Evolutionary conservation across 2,797 vertebrate species (phyloP).

Genomic region (Loriculus beryllinus): DNA sequence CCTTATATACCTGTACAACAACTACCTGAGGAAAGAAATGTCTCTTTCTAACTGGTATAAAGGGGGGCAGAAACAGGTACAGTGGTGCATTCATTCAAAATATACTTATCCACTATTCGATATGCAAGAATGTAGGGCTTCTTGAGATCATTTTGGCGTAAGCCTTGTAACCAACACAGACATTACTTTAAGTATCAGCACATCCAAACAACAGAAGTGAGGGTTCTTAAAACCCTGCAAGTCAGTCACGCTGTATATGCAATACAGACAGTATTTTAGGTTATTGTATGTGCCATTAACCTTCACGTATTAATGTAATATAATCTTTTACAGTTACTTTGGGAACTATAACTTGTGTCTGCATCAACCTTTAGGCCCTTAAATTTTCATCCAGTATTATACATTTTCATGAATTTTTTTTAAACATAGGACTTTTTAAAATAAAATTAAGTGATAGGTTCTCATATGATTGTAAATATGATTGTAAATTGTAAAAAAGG

Average conservation of each 20-base stretch:
- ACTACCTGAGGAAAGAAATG: not conserved
- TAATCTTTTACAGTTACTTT: not conserved
- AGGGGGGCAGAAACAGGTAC: not conserved
- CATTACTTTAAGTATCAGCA: not conserved
- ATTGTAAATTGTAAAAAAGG: too few species aligned
- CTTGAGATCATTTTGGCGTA: not conserved
- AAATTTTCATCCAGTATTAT: not conserved
- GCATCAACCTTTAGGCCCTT: not conserved
- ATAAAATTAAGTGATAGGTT: not conserved
- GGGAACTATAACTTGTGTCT: not conserved
- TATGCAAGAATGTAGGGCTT: not conserved
- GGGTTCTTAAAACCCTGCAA: not conserved
- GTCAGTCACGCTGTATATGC: not conserved
- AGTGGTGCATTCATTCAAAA: not conserved
- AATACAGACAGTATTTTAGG: not conserved
- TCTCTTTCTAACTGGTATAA: not conserved
- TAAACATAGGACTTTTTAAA: not conserved
- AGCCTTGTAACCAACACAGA: not conserved
- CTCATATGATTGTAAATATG: accelerated
- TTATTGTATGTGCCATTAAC: not conserved
- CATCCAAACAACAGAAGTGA: not conserved
- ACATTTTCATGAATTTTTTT: not conserved
- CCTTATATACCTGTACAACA: not conserved
- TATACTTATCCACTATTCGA: not conserved
- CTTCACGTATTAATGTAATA: not conserved